Evolutionary conservation across 37 sponge, comb jelly and placozoan genomes (phyloP), one percentile per base, ranked within the genome.

Genomic region (Ephydatia muelleri): DNA sequence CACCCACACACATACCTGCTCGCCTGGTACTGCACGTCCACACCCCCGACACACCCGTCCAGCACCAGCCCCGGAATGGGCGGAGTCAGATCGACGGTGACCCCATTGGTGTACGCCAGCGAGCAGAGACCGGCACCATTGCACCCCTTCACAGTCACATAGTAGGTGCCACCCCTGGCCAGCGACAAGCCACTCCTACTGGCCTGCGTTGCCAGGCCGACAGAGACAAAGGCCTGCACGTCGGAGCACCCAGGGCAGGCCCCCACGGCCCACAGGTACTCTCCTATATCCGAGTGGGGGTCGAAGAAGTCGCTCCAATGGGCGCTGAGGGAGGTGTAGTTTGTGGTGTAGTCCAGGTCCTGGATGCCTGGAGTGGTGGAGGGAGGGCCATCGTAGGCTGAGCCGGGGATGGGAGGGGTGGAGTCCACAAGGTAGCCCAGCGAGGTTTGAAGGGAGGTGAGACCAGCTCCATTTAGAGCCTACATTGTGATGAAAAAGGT

Each of bases 381-480:
- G 67, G 2, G 78, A 21, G 83, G 83, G 12, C 93, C 96, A 70
- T 95, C 96, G 68, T 83, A 82, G 27, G 90, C 91, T 0, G 6
- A 21, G 0, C 83, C 93, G 12, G 23, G 38, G 33, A 57, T n/a
- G 33, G 95, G 95, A 21, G 92, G 92, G 35, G 80, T 89, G 68
- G 89, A 80, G 76, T 95, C 95, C 25, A 82, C 64, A 29, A 81
- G 47, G 43, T 83, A 83, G 21, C 87, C 90, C 0, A 31, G 39
- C 0, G 96, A 95, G 37, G 83, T 70, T 43, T 49, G 29, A 2
- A 83, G 43, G n/a, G 76, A 29, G 27, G 47, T 37, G 23, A 92
- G 86, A 4, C 91, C 91, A 72, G 92, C 90, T 48, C 80, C 74
- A 85, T 95, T 95, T 21, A 5, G 48, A 4, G 78, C 96, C 96